phyloP scores from a whole-genome alignment of 2,797 vertebrate genomes.

The Platalea minor region DNA sequence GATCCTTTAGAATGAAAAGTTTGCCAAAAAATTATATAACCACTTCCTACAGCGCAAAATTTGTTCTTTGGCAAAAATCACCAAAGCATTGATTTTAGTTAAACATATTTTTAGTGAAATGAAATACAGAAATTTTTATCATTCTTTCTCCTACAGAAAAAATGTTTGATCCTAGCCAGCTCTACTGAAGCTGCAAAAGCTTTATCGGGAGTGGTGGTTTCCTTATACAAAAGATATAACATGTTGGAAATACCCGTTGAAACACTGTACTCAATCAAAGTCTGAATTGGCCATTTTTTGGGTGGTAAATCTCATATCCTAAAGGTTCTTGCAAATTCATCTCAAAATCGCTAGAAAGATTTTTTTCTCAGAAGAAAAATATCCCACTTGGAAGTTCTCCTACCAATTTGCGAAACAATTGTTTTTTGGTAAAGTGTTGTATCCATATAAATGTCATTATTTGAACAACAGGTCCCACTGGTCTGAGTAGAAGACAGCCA shows the following conservation, averaged over 20 bases:
- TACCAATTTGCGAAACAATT: background rate
- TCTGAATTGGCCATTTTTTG: background rate
- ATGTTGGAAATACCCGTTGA: background rate
- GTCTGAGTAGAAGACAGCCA: background rate
- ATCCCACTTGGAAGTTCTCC: background rate
- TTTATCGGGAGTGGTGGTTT: background rate
- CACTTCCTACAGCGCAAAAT: background rate
- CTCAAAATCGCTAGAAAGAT: background rate
- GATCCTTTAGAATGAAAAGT: background rate
- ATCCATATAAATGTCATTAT: background rate
- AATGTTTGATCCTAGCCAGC: background rate
- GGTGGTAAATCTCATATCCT: background rate
- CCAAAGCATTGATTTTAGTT: background rate
- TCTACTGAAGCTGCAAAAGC: background rate
- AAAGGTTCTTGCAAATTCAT: background rate
- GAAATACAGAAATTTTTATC: background rate
- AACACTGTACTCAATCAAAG: background rate
- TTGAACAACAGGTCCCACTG: background rate
- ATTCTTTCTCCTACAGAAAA: background rate
- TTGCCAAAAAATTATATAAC: background rate
- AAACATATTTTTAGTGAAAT: background rate
- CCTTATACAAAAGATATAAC: background rate
- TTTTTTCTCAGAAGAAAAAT: background rate
- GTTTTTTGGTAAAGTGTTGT: background rate
- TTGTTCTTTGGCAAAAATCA: background rate